Percentiles rank a stretch among this genome's conserved stretches.
Conservation (phyloP, 64 coral and sea anemone species). For the Montipora capricornis region DNA sequence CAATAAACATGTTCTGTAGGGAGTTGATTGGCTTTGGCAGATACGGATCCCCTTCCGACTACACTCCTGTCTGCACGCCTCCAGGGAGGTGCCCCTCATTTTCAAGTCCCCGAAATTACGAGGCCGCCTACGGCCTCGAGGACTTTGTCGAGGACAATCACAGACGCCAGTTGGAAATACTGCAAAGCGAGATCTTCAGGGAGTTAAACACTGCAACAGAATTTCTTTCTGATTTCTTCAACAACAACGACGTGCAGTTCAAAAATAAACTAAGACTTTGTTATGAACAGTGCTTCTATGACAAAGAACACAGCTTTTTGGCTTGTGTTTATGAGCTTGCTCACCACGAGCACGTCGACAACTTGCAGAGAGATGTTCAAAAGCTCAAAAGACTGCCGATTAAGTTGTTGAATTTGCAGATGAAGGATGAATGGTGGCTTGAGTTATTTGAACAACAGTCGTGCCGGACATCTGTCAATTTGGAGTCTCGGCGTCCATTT, state of each 20-base stretch:
- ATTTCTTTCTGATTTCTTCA: conserved; percentile 72
- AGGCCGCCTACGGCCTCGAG: conserved; percentile 52
- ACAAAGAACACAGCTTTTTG: conserved; percentile 69
- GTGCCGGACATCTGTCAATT: neutral
- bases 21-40: conserved; percentile 74
- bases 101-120: neutral
- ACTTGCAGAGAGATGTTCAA: conserved; percentile 63
- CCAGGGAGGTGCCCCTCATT: neutral
- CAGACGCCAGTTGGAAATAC: conserved; percentile 32
- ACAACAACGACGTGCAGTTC: conserved; percentile 55
- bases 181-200: conserved; percentile 37
- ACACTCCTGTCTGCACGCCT: conserved; percentile 19
- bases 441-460: conserved; percentile 85
- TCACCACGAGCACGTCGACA: conserved; percentile 77
- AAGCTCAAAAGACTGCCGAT: conserved; percentile 85
- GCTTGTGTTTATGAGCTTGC: conserved; percentile 91
- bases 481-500: conserved; percentile 9
- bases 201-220: conserved; percentile 70
- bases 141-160: conserved; percentile 79
- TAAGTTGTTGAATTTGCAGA: conserved; percentile 85
- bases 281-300: conserved; percentile 93
- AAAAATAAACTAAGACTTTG: conserved; percentile 87
- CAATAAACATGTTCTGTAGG: conserved; percentile 70
- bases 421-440: conserved; percentile 99
- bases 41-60: neutral